Evolutionary conservation across 2,113 vertebrate genomes (phyloP), one percentile per base, ranked within the genome.

Genomic region (Mixornis gularis): DNA sequence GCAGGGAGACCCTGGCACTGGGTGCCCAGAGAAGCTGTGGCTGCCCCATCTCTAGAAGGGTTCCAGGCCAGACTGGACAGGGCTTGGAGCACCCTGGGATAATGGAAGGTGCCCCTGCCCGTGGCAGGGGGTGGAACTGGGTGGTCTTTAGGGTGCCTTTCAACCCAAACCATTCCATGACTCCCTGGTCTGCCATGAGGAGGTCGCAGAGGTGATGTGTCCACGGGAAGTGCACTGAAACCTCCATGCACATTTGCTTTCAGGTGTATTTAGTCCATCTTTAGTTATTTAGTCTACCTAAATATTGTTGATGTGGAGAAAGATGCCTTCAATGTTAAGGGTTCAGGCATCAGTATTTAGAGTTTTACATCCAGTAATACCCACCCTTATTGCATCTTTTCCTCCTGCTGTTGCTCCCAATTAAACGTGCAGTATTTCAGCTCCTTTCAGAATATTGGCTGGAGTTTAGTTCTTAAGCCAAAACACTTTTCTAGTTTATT

Each of bases 151-250:
- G 48, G 29, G 29, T 8, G 4, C n/a, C 53, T 30, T 60, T 25
- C 40, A 48, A 16, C 46, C 40, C 86, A 34, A 10, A 13, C 14
- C 43, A 13, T 26, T 46, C 25, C n/a, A 10, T 18, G 77, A 30
- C 10, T 46, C 30, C 53, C 25, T 62, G 20, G 13, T 44, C 10
- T 64, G 49, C 56, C 1, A 0, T 10, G 60, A 59, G 43, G 38
- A 55, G 32, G 24, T 24, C 58, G 63, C 18, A 21, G 85, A 65
- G 76, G 4, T 64, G 78, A 16, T 2, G 3, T 6, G 12, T 29
- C 48, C 24, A 17, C 0, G 0, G 60, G 52, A 66, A 30, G 27
- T 1, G 8, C 43, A 14, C 12, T 6, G 41, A 60, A 46, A n/a
- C 71, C 20, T 69, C 90, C 12, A 0, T 3, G 40, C 34, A 7